Conservation (phyloP, 2,888 invertebrate genomes). For the Brachypalpus laphriformis region DNA sequence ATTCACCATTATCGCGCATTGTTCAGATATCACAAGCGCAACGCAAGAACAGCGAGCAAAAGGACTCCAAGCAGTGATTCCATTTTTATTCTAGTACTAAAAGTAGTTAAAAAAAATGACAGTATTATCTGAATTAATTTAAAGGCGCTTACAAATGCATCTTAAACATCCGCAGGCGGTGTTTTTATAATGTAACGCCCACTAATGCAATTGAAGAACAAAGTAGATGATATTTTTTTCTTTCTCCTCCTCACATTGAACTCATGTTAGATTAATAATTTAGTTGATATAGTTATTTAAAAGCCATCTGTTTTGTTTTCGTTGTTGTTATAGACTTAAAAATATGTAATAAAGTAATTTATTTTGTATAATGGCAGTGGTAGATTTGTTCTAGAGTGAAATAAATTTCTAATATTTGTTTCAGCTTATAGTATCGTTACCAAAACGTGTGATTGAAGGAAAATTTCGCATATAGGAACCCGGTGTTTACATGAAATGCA, state of each 20-base stretch:
- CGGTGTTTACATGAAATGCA: too few relatives aligned
- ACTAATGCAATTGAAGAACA: slow-evolving; percentile 26
- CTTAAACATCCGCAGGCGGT: slow-evolving; percentile 17
- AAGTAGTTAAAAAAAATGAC: slow-evolving; percentile 17
- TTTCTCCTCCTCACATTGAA: not conserved
- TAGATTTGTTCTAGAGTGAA: not conserved
- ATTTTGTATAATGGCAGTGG: slow-evolving; percentile 19
- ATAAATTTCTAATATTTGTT: too few relatives aligned
- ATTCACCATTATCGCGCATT: slow-evolving; percentile 81
- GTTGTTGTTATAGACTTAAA: slow-evolving; percentile 26
- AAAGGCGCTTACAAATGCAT: not conserved
- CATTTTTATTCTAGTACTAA: not conserved
- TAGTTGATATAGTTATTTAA: slow-evolving; percentile 3
- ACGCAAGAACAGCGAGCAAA: slow-evolving; percentile 79
- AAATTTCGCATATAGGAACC: too few relatives aligned
- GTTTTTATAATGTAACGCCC: slow-evolving; percentile 6
- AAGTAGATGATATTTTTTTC: slow-evolving; percentile 2
- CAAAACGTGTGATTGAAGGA: too few relatives aligned
- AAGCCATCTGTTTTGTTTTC: slow-evolving; percentile 22
- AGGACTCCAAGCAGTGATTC: slow-evolving; percentile 35
- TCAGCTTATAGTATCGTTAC: too few relatives aligned
- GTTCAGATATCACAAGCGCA: slow-evolving; percentile 82
- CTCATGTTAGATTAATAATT: slow-evolving; percentile 14
- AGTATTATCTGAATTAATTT: slow-evolving; percentile 33
- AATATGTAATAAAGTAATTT: slow-evolving; percentile 42